Evolutionary conservation across 1,140 invertebrate genomes (phyloP), one percentile per base, ranked within the genome.

Genomic region (Aphidius gifuensis): DNA sequence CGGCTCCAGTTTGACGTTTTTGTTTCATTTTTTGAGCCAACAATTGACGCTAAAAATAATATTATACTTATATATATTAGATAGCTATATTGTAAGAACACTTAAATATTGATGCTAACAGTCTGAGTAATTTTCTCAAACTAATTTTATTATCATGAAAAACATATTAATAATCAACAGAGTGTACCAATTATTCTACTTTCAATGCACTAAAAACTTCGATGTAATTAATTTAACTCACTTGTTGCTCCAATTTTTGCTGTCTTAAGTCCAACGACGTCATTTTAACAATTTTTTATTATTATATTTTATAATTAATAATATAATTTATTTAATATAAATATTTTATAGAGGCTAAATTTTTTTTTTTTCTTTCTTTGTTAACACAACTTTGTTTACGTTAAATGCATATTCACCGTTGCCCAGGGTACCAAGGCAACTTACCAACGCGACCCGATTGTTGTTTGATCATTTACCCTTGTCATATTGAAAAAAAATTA

Each of bases 1-100:
- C 71, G 51, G 80, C 80, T n/a, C 88, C 87, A 61, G 86, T 90
- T 73, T 93, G 89, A 59, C 92, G 77, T 71, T 94, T 94, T 68
- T 92, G 90, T 65, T 88, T 87, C 85, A 93, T 92, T 78, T 93
- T 93, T 72, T 92, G 90, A 75, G 93, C 92, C 84, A 94, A 88
- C 64, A 94, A 73, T 78, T 93, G 91, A 65, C 91, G 85, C 91
- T 94, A 75, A 63, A 84, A 83, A 54, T 82, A 23, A 61, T 43
- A 54, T 32, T 32, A 32, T 4, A 32, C 23, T 32, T 32, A 3
- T 32, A 32, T 32, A 32, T 32, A 16, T 32, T 1, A 32, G 23
- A 32, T 32, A 32, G 23, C 4, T 16, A 16, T 16, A 16, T 16
- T 16, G 16, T 16, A 16, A 16, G 16, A 16, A 16, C 16, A 16